phyloP scores from a whole-genome alignment of 2,113 vertebrate genomes.

The Excalfactoria chinensis region DNA sequence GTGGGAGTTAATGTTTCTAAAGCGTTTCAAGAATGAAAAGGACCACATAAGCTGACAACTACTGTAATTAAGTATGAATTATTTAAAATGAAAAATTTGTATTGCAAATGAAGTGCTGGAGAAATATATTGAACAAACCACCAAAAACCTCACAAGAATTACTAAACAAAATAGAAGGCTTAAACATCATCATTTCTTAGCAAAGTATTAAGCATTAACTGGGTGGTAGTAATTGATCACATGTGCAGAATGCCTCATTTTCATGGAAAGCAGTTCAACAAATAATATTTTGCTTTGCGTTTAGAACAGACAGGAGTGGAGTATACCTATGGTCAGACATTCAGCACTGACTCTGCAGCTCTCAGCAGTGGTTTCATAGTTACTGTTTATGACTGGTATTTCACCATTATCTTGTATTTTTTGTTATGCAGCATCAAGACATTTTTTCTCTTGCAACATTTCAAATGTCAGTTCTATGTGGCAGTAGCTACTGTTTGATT shows the following conservation, averaged over 20 bases:
- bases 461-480: neutral
- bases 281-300: neutral
- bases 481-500: neutral
- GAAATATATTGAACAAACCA: constrained; percentile 62
- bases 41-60: constrained; percentile 68
- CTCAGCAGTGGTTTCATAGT: neutral
- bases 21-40: constrained; percentile 73
- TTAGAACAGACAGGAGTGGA: neutral
- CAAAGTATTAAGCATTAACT: neutral
- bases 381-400: neutral
- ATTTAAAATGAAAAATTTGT: constrained; percentile 70
- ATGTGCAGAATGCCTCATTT: neutral
- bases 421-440: neutral
- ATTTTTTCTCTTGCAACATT: neutral
- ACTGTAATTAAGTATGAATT: constrained; percentile 72
- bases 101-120: constrained; percentile 69
- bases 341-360: neutral
- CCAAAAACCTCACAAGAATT: constrained; percentile 58
- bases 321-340: neutral
- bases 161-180: constrained; percentile 53
- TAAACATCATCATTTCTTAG: constrained; percentile 41
- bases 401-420: neutral
- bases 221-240: neutral
- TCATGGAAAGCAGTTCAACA: neutral
- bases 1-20: constrained; percentile 69